Evolutionary conservation across 1,140 invertebrate species (phyloP).

Genomic region (Chelonus insularis): DNA sequence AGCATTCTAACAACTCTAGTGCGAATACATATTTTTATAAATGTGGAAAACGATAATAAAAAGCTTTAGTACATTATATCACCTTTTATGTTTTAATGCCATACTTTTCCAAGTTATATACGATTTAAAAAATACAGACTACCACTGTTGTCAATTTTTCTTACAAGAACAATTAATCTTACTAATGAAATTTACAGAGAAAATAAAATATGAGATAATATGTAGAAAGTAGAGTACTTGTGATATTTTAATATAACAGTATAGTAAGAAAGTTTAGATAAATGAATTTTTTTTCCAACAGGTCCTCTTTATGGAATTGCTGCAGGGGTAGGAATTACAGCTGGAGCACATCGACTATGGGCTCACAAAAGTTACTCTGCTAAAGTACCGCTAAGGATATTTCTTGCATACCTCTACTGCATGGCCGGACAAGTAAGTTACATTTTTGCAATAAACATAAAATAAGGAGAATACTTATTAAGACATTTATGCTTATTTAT

Average conservation of each 20-base stretch:
- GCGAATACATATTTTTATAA: constrained; percentile 20
- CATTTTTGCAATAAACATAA: too few species aligned
- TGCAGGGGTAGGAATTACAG: constrained; percentile 72
- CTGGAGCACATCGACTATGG: constrained; percentile 83
- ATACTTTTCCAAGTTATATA: too few species aligned
- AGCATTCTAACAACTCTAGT: constrained; percentile 2
- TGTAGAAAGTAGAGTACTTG: too few species aligned
- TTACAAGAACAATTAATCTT: too few species aligned
- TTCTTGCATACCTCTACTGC: constrained; percentile 52
- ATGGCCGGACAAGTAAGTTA: constrained; percentile 49
- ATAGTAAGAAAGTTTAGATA: neutral
- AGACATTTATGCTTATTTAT: too few species aligned
- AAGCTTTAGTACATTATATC: neutral
- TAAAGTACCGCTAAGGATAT: constrained; percentile 67
- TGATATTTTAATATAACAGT: neutral
- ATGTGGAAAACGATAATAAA: neutral
- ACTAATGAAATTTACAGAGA: too few species aligned
- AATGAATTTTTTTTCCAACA: constrained; percentile 20
- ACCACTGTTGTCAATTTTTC: constrained; percentile 4
- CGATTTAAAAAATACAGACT: too few species aligned
- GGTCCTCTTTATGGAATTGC: constrained; percentile 33
- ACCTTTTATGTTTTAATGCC: neutral
- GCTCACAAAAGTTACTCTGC: constrained; percentile 83
- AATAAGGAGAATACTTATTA: too few species aligned
- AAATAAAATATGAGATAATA: too few species aligned